Evolutionary conservation across 1,140 invertebrate genomes (phyloP), one percentile per base, ranked within the genome.

Genomic region (Drosophila paulistorum): DNA sequence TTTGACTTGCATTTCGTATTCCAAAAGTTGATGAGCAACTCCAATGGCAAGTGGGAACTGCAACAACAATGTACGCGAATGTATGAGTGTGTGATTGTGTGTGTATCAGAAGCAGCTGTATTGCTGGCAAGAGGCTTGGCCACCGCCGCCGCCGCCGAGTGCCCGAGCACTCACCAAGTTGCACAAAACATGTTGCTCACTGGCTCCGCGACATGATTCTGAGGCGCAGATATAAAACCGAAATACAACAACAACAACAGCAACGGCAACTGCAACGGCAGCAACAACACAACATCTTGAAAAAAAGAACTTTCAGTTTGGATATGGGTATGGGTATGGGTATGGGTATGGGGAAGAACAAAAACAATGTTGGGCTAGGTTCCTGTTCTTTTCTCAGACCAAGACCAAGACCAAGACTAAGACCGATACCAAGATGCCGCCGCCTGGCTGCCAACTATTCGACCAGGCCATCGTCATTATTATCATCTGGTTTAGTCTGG

Each of bases 141-240:
- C 61, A 7, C 30, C 30, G 6, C 30, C 30, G 5, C 6, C 41
- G 77, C 41, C 71, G 79, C 83, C 83, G 83, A 87, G 83, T 87
- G 74, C 83, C 74, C 60, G 14, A 79, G 83, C 73, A 87, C 83
- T 89, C 84, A 80, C 74, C 75, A 78, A 87, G 63, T 79, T 87
- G 76, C 70, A 83, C 83, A 86, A 58, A 86, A 87, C 83, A 86
- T 87, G 83, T 86, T 86, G 83, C 83, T 86, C 83, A 86, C 79
- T 86, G 83, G 83, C 83, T 87, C 67, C 83, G 83, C 83, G 83
- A 86, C 83, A 87, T 86, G 83, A 86, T 86, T 87, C 83, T 83
- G 83, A 87, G 83, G 72, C 83, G 83, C 83, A 86, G 82, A 86
- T 86, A 86, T 73, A 79, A 86, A 85, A 74, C 66, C 77, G 58